These are phyloP conservation scores for Acleris laterana DNA, from an alignment of 2,888 invertebrate genomes.

Conservation along the genomic window DNA sequence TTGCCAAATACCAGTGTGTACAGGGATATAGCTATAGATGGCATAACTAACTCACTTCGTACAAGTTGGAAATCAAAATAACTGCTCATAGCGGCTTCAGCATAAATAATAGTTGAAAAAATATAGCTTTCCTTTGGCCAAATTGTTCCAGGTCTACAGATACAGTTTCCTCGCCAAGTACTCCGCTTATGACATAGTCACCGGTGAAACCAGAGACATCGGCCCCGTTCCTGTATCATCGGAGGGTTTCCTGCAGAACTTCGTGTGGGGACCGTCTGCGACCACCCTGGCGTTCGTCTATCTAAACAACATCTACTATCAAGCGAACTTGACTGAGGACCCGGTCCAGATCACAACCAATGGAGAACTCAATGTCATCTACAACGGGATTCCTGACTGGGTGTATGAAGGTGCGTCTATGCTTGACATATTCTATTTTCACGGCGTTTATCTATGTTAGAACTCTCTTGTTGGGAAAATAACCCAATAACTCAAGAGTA, in stretches of 20 bases:
- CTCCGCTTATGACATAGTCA: conserved; percentile 86
- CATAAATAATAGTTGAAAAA: too few relatives aligned
- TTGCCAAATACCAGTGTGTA: too few relatives aligned
- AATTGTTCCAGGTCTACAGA: conserved; percentile 87
- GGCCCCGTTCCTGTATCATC: conserved; percentile 54
- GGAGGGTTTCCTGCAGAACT: conserved; percentile 86
- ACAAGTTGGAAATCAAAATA: too few relatives aligned
- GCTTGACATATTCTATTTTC: neutral
- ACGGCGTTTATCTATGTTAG: neutral
- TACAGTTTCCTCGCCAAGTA: conserved; percentile 92
- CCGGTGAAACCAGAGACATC: conserved; percentile 66
- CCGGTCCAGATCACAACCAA: conserved; percentile 86
- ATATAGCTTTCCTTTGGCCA: neutral
- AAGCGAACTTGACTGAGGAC: conserved; percentile 73
- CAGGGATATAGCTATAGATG: too few relatives aligned
- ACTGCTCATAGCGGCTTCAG: too few relatives aligned
- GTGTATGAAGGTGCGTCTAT: conserved; percentile 92
- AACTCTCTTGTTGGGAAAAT: too few relatives aligned
- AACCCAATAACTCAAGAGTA: too few relatives aligned
- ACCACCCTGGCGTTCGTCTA: conserved; percentile 89
- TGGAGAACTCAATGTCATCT: conserved; percentile 86
- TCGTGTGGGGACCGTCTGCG: conserved; percentile 91
- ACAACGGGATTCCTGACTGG: conserved; percentile 97
- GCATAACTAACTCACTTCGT: too few relatives aligned
- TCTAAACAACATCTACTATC: conserved; percentile 91